Evolutionary conservation across 2,888 invertebrate genomes (phyloP), one percentile per base, ranked within the genome.

Genomic region (Acholoe squamosa): DNA sequence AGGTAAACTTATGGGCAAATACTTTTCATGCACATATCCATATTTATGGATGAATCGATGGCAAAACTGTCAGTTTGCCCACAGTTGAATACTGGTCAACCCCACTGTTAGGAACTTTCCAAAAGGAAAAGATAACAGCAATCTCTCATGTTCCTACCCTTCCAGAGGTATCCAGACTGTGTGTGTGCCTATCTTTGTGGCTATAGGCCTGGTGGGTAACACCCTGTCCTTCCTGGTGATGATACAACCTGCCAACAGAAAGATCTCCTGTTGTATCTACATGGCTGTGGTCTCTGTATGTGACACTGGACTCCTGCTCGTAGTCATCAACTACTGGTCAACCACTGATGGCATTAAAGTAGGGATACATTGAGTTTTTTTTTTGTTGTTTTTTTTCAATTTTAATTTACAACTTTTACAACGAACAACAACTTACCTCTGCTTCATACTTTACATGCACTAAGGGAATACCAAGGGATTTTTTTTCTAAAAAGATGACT

Each of bases 251-350:
- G 31, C 25, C 0, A 86, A 86, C 86, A 86, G 86, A 33, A 25
- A 54, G 10, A 86, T 86, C 86, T 86, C 86, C 52, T 86, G 86
- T 31, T 86, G 86, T n/a, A 86, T 86, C 56, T 86, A 86, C 54
- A 54, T 86, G 54, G 86, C 86, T 54, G 31, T 54, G 16, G 86
- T 86, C 5, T 25, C 86, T 25, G 52, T 86, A 25, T 86, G 86
- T 22, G 86, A 86, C 51, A 34, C 84, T 1, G 84, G 84, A 5
- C 51, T 84, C 43, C 84, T 84, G 19, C 84, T 84, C 33, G 84
- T 84, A 7, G 84, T 84, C 84, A 84, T 86, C 86, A 54, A 52
- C 56, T 86, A 86, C 86, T 86, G 86, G 86, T 86, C 86, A 7
- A 86, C 86, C 28, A 86, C 86, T 1, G 54, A 86, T 54, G 86